These are phyloP conservation scores for Psilanteris sp. DNA, from an alignment of 1,140 invertebrate species.

Conservation along the genomic window DNA sequence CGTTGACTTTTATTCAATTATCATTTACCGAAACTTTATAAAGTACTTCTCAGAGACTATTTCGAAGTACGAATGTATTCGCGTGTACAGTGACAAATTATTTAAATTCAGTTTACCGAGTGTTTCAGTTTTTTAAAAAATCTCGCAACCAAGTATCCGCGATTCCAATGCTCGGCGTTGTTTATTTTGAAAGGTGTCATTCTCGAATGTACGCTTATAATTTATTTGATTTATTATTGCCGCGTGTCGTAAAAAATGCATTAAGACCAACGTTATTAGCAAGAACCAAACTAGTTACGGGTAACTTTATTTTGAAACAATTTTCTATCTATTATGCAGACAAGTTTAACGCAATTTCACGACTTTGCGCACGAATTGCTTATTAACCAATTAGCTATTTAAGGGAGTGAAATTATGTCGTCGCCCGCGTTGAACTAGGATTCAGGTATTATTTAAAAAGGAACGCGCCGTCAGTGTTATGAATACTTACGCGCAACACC, in stretches of 20 bases:
- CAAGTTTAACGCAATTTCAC: background rate
- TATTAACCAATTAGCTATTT: conserved; percentile 68
- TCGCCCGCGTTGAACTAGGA: conserved; percentile 3
- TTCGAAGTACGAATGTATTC: conserved; percentile 36
- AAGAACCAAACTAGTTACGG: conserved; percentile 20
- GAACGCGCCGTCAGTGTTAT: background rate
- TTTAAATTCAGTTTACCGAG: conserved; percentile 31
- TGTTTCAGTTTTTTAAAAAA: conserved; percentile 47
- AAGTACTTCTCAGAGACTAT: conserved; percentile 42
- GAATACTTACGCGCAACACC: conserved; percentile 11
- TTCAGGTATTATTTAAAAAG: conserved; percentile 14
- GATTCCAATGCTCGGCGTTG: conserved; percentile 7
- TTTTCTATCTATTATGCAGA: conserved; percentile 8
- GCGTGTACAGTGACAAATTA: conserved; percentile 30
- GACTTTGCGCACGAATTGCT: conserved; percentile 5
- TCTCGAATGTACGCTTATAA: too few relatives aligned
- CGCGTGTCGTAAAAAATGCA: conserved; percentile 14
- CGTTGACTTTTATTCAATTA: conserved; percentile 60
- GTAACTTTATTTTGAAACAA: conserved; percentile 24
- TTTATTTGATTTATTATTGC: conserved; percentile 39
- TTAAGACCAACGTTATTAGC: conserved; percentile 18
- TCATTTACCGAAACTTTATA: conserved; percentile 53
- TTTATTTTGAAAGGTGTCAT: conserved; percentile 2
- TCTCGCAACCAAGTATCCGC: conserved; percentile 31
- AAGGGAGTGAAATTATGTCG: conserved; percentile 65